A percentile compares a stretch with the other conserved stretches of the same genome.
These are phyloP conservation scores for Dolichotis patagonum DNA, from an alignment of 2,113 vertebrate genomes.

Conservation along the genomic window DNA sequence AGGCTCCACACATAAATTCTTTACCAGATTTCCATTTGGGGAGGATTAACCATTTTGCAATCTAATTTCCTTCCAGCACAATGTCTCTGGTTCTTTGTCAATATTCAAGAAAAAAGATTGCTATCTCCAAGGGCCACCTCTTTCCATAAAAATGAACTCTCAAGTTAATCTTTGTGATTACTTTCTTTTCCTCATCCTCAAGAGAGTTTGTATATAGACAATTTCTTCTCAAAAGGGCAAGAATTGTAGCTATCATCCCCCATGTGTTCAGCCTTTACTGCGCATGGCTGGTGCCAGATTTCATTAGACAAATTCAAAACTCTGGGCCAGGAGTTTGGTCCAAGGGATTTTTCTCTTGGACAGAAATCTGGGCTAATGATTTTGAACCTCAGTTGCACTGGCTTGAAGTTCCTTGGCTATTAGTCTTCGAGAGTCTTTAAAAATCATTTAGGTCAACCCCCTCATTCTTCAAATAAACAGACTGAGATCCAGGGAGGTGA, in stretches of 20 bases:
- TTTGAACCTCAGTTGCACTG: slow-evolving; percentile 40
- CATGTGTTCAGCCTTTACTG: slow-evolving; percentile 56
- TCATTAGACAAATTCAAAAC: slow-evolving; percentile 69
- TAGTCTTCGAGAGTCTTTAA: not conserved
- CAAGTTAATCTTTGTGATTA: slow-evolving; percentile 73
- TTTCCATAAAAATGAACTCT: slow-evolving; percentile 68
- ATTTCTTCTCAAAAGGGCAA: slow-evolving; percentile 68
- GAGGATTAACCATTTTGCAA: slow-evolving; percentile 59
- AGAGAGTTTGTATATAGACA: slow-evolving; percentile 73
- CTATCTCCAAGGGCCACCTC: slow-evolving; percentile 61
- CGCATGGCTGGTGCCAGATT: slow-evolving; percentile 71
- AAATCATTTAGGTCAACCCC: not conserved
- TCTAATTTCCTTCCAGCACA: slow-evolving; percentile 76
- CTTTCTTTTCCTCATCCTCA: slow-evolving; percentile 14
- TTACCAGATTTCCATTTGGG: slow-evolving; percentile 29
- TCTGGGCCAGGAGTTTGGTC: slow-evolving; percentile 40
- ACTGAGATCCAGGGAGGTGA: not conserved
- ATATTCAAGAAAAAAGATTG: slow-evolving; percentile 60
- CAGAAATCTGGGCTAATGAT: slow-evolving; percentile 41
- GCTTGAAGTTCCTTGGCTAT: not conserved
- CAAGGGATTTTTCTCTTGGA: slow-evolving; percentile 58
- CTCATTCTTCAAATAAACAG: not conserved
- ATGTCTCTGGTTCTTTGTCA: slow-evolving; percentile 69
- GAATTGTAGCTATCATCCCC: slow-evolving; percentile 42
- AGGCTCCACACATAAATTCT: slow-evolving; percentile 29